Conservation (phyloP, 2,113 vertebrate genomes). For the Notothenia rossii region DNA sequence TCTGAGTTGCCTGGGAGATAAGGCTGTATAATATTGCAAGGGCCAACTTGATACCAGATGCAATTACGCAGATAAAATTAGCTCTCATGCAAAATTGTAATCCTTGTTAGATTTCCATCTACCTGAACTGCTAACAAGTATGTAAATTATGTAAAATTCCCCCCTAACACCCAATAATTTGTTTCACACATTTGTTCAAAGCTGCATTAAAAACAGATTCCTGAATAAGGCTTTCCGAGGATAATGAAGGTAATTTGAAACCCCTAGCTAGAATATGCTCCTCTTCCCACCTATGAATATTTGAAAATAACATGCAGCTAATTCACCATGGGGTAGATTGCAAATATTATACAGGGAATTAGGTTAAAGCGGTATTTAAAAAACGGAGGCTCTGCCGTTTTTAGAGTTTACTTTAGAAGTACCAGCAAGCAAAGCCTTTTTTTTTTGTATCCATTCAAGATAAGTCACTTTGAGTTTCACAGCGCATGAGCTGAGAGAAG, state of each 20-base stretch:
- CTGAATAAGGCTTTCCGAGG: slow-evolving; percentile 47
- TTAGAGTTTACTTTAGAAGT: slow-evolving; percentile 15
- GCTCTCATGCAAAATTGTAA: slow-evolving; percentile 34
- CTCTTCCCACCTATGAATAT: slow-evolving; percentile 34
- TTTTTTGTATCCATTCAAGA: neutral
- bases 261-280: slow-evolving; percentile 27
- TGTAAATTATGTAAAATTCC: slow-evolving; percentile 43
- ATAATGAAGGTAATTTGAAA: slow-evolving; percentile 60
- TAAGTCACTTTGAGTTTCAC: slow-evolving; percentile 2
- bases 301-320: slow-evolving; percentile 32
- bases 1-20: neutral
- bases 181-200: slow-evolving; percentile 42
- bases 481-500: slow-evolving; percentile 1
- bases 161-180: slow-evolving; percentile 31
- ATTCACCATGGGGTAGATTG: slow-evolving; percentile 37
- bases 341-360: slow-evolving; percentile 39
- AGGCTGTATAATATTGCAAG: too few relatives aligned
- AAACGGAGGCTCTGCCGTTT: neutral
- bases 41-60: neutral
- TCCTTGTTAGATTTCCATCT: slow-evolving; percentile 35
- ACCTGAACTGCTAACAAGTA: slow-evolving; percentile 51
- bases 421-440: neutral
- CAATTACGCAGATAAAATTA: slow-evolving; percentile 19
- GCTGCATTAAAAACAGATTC: slow-evolving; percentile 46
- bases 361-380: slow-evolving; percentile 37